Evolutionary conservation across 2,797 vertebrate genomes (phyloP).

Genomic region (Eurystomus glaucurus): DNA sequence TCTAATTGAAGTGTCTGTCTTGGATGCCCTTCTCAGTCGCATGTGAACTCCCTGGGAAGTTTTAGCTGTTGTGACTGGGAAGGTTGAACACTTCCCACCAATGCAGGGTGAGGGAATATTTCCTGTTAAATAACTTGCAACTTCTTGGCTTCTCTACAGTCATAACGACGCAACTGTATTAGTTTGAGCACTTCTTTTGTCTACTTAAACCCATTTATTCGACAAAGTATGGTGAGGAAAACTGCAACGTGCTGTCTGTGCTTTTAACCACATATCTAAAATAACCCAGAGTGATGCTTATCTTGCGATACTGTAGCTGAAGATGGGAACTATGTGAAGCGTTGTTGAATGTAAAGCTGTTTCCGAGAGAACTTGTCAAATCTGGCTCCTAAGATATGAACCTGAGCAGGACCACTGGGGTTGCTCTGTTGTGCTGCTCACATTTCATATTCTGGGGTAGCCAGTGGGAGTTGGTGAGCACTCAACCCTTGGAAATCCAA

Average conservation of each 20-base stretch:
- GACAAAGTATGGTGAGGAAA: background rate
- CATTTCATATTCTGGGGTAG: background rate
- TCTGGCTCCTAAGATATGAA: background rate
- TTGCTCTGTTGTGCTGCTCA: background rate
- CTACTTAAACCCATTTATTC: background rate
- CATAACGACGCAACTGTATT: background rate
- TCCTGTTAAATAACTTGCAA: background rate
- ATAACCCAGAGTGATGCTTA: background rate
- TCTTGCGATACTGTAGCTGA: background rate
- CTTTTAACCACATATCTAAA: background rate
- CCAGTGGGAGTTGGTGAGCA: fast-evolving
- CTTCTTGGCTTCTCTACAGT: background rate
- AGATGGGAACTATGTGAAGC: background rate
- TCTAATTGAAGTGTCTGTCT: background rate
- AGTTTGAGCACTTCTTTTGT: background rate
- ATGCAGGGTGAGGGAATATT: background rate
- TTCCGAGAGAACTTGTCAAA: background rate
- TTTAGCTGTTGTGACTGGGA: background rate
- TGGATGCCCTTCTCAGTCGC: background rate
- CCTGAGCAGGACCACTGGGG: background rate
- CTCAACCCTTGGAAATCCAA: background rate
- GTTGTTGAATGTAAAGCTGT: background rate
- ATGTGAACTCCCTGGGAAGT: background rate
- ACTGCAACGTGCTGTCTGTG: background rate
- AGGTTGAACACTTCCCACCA: background rate